Evolutionary conservation across 1,140 invertebrate species (phyloP).

Genomic region (Campoletis sonorensis): DNA sequence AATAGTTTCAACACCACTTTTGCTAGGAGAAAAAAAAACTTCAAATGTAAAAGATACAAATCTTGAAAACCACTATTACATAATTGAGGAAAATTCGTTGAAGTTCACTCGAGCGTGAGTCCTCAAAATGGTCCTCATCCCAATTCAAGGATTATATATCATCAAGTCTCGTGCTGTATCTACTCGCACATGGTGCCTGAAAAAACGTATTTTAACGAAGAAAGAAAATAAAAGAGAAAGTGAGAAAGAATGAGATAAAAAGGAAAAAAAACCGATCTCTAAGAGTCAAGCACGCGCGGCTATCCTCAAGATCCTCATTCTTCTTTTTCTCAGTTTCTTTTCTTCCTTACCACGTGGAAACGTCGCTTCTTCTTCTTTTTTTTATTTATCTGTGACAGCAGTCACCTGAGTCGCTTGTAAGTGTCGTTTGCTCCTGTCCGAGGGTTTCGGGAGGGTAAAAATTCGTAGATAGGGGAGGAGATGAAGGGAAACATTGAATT

Average conservation of each 20-base stretch:
- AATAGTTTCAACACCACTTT: too few relatives aligned
- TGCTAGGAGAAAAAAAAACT: not conserved
- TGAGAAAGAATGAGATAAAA: not conserved
- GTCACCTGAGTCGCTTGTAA: slow-evolving; percentile 29
- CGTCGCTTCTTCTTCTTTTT: slow-evolving; percentile 30
- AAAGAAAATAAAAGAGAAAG: not conserved
- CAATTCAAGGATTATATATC: not conserved
- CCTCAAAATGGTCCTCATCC: slow-evolving; percentile 1
- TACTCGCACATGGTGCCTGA: not conserved
- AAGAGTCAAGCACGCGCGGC: slow-evolving; percentile 16
- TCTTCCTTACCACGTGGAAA: slow-evolving; percentile 27
- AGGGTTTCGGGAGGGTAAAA: not conserved
- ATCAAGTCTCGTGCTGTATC: slow-evolving; percentile 16
- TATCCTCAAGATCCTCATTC: slow-evolving; percentile 11
- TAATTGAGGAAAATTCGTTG: slow-evolving; percentile 24
- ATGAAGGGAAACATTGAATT: not conserved
- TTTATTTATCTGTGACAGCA: slow-evolving; percentile 33
- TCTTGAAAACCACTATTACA: slow-evolving; percentile 17
- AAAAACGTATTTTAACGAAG: slow-evolving; percentile 7
- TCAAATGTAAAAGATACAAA: not conserved
- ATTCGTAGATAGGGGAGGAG: not conserved
- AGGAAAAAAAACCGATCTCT: not conserved
- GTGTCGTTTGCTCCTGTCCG: slow-evolving; percentile 3
- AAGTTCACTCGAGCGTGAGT: slow-evolving; percentile 24
- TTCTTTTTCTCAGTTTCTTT: slow-evolving; percentile 24